Evolutionary conservation across 2,888 invertebrate species (phyloP).

Genomic region (Tachina lurida): DNA sequence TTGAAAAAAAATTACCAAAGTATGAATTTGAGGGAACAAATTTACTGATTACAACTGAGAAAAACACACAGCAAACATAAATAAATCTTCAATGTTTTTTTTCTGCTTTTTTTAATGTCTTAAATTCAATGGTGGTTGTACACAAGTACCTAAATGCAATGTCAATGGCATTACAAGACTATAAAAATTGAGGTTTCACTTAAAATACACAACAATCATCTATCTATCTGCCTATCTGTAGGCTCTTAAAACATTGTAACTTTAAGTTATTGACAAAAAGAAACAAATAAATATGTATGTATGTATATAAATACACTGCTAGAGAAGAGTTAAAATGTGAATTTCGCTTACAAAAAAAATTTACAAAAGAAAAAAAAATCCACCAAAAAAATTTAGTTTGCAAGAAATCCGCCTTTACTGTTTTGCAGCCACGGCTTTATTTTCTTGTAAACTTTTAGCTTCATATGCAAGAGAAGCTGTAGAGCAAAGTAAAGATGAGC

Average conservation of each 20-base stretch:
- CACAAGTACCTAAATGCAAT: slow-evolving; percentile 59
- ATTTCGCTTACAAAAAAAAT: slow-evolving; percentile 5
- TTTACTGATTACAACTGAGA: slow-evolving; percentile 15
- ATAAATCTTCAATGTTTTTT: slow-evolving; percentile 24
- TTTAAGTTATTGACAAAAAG: slow-evolving; percentile 58
- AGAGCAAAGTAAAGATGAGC: slow-evolving; percentile 35
- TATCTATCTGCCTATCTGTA: background rate
- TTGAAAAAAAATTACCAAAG: slow-evolving; percentile 12
- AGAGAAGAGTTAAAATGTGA: slow-evolving; percentile 7
- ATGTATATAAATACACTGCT: slow-evolving; percentile 5
- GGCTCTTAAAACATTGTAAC: slow-evolving; percentile 71
- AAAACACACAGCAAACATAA: slow-evolving; percentile 11
- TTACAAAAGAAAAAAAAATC: slow-evolving; percentile 6
- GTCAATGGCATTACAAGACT: slow-evolving; percentile 75
- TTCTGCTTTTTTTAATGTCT: slow-evolving; percentile 20
- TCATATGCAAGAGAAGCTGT: slow-evolving; percentile 34
- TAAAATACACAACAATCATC: slow-evolving; percentile 70
- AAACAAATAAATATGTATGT: slow-evolving; percentile 14
- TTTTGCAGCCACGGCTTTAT: slow-evolving; percentile 19
- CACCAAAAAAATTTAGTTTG: slow-evolving; percentile 33
- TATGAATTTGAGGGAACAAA: slow-evolving; percentile 33
- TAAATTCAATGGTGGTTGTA: slow-evolving; percentile 26
- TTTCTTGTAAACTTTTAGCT: slow-evolving; percentile 50
- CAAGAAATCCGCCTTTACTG: slow-evolving; percentile 37
- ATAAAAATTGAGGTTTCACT: slow-evolving; percentile 80